Evolutionary conservation across 2,797 vertebrate species (phyloP), one percentile per base, ranked within the genome.

Genomic region (Pseudomugil gertrudae): DNA sequence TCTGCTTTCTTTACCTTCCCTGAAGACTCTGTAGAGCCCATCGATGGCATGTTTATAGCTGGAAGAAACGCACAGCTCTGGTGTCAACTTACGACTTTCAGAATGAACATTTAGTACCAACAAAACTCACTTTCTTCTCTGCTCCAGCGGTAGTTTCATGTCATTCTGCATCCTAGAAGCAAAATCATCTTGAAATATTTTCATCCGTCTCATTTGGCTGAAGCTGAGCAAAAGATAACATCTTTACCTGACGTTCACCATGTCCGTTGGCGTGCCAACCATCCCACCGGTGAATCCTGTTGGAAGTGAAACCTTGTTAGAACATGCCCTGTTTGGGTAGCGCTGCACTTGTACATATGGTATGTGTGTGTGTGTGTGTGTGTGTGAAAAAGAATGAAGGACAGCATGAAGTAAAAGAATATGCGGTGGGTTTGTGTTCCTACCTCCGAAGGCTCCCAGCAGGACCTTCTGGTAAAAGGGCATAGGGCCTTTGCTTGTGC

Each of bases 391-490:
- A 19, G 45, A 2, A 4, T 2, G 4, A 38, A 19, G n/a, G 10
- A 1, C 3, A 1, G 11, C 7, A 9, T 0, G 3, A 10, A 13
- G 11, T 15, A 32, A 35, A 9, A 23, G 1, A 29, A 11, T 9
- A 4, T 48, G 32, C 56, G 29, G 56, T 45, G 14, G 52, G 21
- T 35, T 27, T 14, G 45, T 26, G n/a, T 38, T 24, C 61, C n/a
- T 69, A 98, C 97, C 97, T 83, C 96, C 97, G 45, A 94, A 78
- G 3, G 96, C 95, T 14, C 92, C 97, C 81, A 98, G 87, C 74
- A 98, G 63, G 81, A 98, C 96, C 84, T 99, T 98, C 93, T 96
- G 93, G 87, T 98, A 96, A 92, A 99, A 99, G 1, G 97, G 98
- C 75, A 95, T 94, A 1, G 98, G 96, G 0, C 93, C 95, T 69